Evolutionary conservation across 2,113 vertebrate genomes (phyloP), one percentile per base, ranked within the genome.

Genomic region (Oncorhynchus clarkii): DNA sequence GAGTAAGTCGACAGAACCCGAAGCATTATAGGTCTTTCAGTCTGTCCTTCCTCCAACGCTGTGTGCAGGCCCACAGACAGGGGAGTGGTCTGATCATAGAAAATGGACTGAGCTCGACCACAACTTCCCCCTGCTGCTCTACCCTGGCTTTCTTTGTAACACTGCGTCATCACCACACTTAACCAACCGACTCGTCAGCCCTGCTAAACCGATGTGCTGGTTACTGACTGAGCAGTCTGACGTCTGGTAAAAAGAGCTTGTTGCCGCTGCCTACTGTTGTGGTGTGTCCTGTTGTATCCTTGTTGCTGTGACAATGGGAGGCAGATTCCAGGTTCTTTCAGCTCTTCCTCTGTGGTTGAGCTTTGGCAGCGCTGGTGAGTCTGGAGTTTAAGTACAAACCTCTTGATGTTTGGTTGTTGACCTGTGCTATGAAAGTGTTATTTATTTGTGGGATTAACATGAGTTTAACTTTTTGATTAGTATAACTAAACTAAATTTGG

Each of bases 91-190:
- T 45, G 39, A 45, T 45, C 39, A 45, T 45, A 11, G 2, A 45
- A 59, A 88, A 81, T 90, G 88, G 92, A 93, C 92, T 80, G 78
- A 68, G 83, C 85, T 82, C 85, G 78, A 93, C 93, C 93, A 93
- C 92, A 93, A 90, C 91, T 93, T 94, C 93, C 93, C 85, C 89
- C 67, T 34, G 51, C 68, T 18, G 4, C 65, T 29, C 24, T 5
- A 26, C 22, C 67, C 75, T 78, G 49, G 73, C 75, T 80, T 62
- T 65, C 80, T 74, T 66, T 27, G 78, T 74, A 75, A 57, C 62
- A 80, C 65, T 72, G 18, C 31, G 12, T 6, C 16, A 20, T 14
- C 5, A n/a, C 69, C 9, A 45, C 39, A 45, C 31, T 59, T 18
- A 49, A 59, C 62, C 62, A 4, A 6, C 31, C 12, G 14, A 54